A percentile compares a stretch with the other conserved stretches of the same genome.
Conservation (phyloP, 2,113 vertebrate species). For the Notiomystis cincta region DNA sequence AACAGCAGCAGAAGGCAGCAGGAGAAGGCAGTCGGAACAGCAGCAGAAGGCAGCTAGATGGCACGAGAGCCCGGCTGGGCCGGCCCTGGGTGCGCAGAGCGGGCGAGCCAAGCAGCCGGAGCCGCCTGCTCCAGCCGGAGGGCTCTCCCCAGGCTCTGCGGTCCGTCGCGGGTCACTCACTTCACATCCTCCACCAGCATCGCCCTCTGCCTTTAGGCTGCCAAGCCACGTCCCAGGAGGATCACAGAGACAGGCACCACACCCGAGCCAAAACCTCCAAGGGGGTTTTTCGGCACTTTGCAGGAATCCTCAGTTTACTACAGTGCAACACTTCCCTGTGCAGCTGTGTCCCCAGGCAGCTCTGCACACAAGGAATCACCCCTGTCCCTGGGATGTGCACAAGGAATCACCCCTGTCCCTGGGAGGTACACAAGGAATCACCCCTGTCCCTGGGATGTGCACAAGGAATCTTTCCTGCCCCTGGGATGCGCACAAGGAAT, state of each 20-base stretch:
- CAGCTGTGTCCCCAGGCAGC: fast-evolving
- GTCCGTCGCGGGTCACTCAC: fast-evolving
- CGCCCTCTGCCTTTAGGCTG: neutral
- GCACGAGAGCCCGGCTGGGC: neutral
- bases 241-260: neutral
- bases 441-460: neutral
- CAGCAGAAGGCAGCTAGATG: neutral
- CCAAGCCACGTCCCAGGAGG: neutral
- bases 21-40: neutral
- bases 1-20: neutral
- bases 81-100: neutral
- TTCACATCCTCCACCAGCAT: neutral
- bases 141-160: neutral
- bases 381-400: neutral
- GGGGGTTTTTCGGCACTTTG: neutral
- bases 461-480: fast-evolving
- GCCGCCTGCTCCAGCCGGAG: fast-evolving
- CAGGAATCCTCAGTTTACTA: neutral
- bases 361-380: fast-evolving
- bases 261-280: neutral
- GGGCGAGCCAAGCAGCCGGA: too few relatives aligned
- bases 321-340: neutral
- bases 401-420: neutral
- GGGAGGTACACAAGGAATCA: too few relatives aligned
- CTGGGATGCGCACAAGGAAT: fast-evolving